Base-by-base conservation (phyloP, 2,888 invertebrate species). In the Cerastoderma edule region DNA sequence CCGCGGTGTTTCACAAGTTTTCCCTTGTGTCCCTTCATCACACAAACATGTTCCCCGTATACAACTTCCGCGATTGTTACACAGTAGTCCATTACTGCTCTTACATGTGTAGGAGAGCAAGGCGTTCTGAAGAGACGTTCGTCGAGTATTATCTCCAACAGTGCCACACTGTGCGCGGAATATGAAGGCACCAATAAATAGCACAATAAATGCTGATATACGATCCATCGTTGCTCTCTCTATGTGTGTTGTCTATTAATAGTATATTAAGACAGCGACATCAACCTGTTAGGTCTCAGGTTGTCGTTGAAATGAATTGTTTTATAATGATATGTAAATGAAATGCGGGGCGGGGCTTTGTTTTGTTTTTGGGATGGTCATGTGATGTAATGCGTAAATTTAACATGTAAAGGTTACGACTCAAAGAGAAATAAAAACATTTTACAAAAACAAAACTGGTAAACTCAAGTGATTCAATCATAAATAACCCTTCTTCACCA, bases 61-160 rank as follows among this genome's bases (percentile, higher is more conserved):
- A 57, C 75, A 78, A 2, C 16, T 53, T 35, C 77, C 77, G 16
- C 70, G 67, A 16, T 64, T 70, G 39, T 67, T 75, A 44, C 79
- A 79, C 22, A 50, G 50, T 6, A 53, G 1, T 2, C 75, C 75
- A 56, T 73, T 73, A 4, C 24, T 13, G 19, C 72, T 67, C 0
- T 33, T 53, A 67, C 79, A 79, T 30, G 66, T 32, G 46, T 73
- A 77, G 6, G 72, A 72, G 19, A 72, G 24, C n/a, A 72, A 27
- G 8, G 69, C 72, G 48, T 69, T 56, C 30, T 65, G 64, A 16
- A 76, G 48, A 10, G 60, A 46, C 8, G 33, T 28, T 48, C 56
- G 46, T 46, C 30, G 19, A 3, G 33, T 22, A 50, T 33, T 33
- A n/a, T 53, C 48, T 13, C 33, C 27, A 1, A 53, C 39, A 39